These are phyloP conservation scores for Myripristis murdjan DNA, from an alignment of 2,797 vertebrate genomes.

Conservation along the genomic window DNA sequence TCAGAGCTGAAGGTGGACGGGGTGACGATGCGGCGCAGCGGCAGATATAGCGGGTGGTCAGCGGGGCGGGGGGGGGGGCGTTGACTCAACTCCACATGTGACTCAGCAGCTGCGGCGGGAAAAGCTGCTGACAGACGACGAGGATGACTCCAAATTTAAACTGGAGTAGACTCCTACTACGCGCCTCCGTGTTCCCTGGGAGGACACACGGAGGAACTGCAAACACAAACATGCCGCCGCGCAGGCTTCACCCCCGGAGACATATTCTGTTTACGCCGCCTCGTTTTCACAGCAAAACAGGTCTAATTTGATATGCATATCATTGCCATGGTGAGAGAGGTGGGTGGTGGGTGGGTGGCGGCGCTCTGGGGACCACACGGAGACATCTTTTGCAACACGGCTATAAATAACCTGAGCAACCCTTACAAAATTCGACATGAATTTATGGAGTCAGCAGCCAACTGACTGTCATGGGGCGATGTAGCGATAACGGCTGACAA, in stretches of 20 bases:
- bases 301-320: constrained; percentile 56
- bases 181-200: constrained; percentile 8
- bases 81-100: constrained; percentile 45
- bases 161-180: constrained; percentile 74
- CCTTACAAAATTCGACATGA: constrained; percentile 26
- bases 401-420: constrained; percentile 44
- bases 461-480: neutral
- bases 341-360: neutral
- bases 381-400: constrained; percentile 10
- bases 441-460: constrained; percentile 8
- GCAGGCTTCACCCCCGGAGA: constrained; percentile 67
- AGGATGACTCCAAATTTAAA: constrained; percentile 72
- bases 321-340: constrained; percentile 22
- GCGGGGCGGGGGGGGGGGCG: too few relatives aligned
- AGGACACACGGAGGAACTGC: constrained; percentile 7
- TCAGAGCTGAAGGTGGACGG: neutral
- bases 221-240: constrained; percentile 4
- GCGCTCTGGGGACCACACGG: constrained; percentile 39
- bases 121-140: constrained; percentile 85
- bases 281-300: constrained; percentile 47
- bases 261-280: constrained; percentile 79
- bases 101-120: constrained; percentile 77
- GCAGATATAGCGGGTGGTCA: constrained; percentile 14
- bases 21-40: neutral
- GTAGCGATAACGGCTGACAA: neutral